phyloP scores from a whole-genome alignment of 2,888 invertebrate species.

The Lasioglossum vierecki region DNA sequence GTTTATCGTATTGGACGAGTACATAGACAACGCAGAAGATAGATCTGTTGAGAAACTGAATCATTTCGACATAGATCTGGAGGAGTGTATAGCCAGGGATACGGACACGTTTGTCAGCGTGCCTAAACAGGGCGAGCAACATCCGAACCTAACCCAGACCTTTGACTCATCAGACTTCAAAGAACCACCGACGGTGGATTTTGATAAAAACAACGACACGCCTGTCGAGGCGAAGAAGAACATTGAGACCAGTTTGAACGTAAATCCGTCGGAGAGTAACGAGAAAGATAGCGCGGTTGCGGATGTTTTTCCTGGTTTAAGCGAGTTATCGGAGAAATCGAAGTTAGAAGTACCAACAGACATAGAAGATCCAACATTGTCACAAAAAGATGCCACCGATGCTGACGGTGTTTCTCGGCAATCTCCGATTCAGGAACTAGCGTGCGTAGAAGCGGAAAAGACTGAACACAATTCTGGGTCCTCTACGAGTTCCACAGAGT shows the following conservation, averaged over 20 bases:
- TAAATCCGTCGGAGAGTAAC: neutral
- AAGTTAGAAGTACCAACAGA: neutral
- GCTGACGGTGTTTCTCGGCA: constrained; percentile 1
- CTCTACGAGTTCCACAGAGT: neutral
- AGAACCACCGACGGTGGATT: constrained; percentile 12
- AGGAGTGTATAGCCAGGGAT: constrained; percentile 43
- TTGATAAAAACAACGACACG: neutral
- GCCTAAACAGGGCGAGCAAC: neutral
- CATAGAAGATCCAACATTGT: neutral
- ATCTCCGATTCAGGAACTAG: neutral
- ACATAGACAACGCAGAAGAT: constrained; percentile 36
- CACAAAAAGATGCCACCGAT: neutral
- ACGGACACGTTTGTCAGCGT: constrained; percentile 18
- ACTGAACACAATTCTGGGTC: neutral
- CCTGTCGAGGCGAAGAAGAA: neutral
- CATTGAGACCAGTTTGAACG: neutral
- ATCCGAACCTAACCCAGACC: neutral
- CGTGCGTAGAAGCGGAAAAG: neutral
- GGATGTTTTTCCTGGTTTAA: neutral
- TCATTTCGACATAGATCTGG: constrained; percentile 14
- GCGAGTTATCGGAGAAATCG: neutral
- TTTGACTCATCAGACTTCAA: constrained; percentile 32
- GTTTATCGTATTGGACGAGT: constrained; percentile 45
- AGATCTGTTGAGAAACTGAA: constrained; percentile 25
- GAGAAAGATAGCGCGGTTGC: neutral